phyloP scores from a whole-genome alignment of 1,140 invertebrate species.

The Matsumurasca onukii region DNA sequence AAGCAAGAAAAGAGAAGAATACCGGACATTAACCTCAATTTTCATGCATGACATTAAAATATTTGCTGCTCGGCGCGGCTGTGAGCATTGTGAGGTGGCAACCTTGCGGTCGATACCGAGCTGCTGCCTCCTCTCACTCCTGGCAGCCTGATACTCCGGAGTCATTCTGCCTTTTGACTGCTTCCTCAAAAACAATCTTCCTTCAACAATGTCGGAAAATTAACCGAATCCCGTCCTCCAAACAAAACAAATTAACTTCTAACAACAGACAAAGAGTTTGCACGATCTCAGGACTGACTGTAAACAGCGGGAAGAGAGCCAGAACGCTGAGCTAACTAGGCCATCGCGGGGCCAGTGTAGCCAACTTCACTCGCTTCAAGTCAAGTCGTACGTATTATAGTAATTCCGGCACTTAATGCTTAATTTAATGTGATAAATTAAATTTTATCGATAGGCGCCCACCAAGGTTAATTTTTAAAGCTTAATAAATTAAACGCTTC shows the following conservation, averaged over 20 bases:
- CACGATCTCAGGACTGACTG: too few relatives aligned
- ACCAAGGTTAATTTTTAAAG: too few relatives aligned
- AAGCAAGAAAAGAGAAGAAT: too few relatives aligned
- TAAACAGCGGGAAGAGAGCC: too few relatives aligned
- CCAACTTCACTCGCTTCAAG: too few relatives aligned
- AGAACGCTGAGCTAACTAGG: too few relatives aligned
- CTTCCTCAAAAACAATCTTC: conserved; percentile 17
- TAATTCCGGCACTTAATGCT: too few relatives aligned
- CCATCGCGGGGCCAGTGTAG: too few relatives aligned
- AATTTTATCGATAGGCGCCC: too few relatives aligned
- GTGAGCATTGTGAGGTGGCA: conserved; percentile 7
- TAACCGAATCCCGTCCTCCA: conserved; percentile 15
- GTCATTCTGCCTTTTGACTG: conserved; percentile 3
- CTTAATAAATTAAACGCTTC: too few relatives aligned
- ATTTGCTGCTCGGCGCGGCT: conserved; percentile 12
- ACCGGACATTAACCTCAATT: conserved; percentile 17
- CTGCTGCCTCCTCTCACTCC: neutral
- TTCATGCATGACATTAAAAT: conserved; percentile 20
- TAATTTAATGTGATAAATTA: too few relatives aligned
- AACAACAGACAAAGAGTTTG: neutral
- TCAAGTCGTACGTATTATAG: too few relatives aligned
- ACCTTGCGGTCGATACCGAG: conserved; percentile 4
- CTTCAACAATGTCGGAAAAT: conserved; percentile 15
- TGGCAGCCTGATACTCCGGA: conserved; percentile 7
- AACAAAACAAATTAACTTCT: conserved; percentile 8